Base-by-base conservation (phyloP, 2,888 invertebrate species). In the Cecidostiba fungosa region DNA sequence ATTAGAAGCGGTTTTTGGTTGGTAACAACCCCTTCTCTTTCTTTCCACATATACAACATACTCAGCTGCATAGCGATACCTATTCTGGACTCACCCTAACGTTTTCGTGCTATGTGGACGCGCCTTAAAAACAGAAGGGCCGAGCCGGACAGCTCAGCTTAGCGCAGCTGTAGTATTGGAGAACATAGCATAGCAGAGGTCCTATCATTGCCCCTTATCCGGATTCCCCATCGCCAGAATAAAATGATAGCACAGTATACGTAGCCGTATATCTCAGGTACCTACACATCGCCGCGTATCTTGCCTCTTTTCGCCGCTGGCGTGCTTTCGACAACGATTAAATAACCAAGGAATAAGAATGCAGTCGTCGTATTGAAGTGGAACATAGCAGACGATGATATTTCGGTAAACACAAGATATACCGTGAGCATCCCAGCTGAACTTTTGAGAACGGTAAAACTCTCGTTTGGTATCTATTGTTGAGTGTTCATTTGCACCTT, bases 351-450 rank as follows among this genome's bases (percentile, higher is more conserved):
- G 47, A 50, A 14, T 74, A 66, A 79, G 73, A 23, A 62, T 29
- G 36, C 36, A 32, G 36, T 19, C n/a, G 59, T 77, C 3, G 26
- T 73, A 72, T 74, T 47, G 23, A 50, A 73, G 32, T 29, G 36
- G n/a, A 77, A 16, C 39, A 26, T 32, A 86, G 84, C 81, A 86
- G 80, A 86, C 81, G 73, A 86, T 84, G 81, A 86, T 86, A 43
- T 82, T 86, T 74, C 73, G 77, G 29, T 84, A 70, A 84, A 84
- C 47, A 50, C 29, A 47, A 62, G 0, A 62, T 43, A 62, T 16
- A 69, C 39, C 62, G 36, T 5, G 26, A 26, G 29, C 36, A 36
- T 70, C 54, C 16, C 19, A 77, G 36, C 66, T 23, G 62, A 80
- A 72, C 74, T 80, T 69, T 86, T 74, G 26, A 3, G 23, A 83